Conservation (phyloP, 2,113 vertebrate species). For the Tachysurus vachellii region DNA sequence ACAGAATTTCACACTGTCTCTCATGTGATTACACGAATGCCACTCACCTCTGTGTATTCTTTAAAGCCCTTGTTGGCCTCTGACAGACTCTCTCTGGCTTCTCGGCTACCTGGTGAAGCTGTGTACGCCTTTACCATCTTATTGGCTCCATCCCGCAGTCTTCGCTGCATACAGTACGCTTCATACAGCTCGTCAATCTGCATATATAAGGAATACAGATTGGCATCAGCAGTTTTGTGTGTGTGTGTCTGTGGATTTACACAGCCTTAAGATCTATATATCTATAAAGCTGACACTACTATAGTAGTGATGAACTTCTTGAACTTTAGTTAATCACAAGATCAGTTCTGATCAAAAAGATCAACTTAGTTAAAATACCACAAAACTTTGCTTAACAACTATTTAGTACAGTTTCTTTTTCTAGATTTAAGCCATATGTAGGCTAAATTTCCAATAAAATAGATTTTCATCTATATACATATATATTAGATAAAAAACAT, state of each 20-base stretch:
- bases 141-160: constrained; percentile 89
- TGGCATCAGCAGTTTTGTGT: neutral
- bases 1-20: neutral
- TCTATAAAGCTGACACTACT: neutral
- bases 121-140: constrained; percentile 96
- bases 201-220: neutral
- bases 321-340: neutral
- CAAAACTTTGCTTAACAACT: neutral
- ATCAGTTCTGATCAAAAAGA: neutral
- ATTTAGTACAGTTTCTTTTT: too few relatives aligned
- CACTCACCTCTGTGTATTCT: constrained; percentile 90
- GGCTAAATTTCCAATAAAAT: too few relatives aligned
- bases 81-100: constrained; percentile 87
- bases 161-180: constrained; percentile 90
- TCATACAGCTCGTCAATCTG: constrained; percentile 96
- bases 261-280: neutral
- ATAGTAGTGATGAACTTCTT: neutral
- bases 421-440: too few relatives aligned
- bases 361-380: neutral
- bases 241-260: neutral
- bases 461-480: too few relatives aligned
- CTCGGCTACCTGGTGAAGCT: constrained; percentile 81
- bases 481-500: neutral
- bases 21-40: neutral
- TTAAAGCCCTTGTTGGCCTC: constrained; percentile 92